phyloP scores from a whole-genome alignment of 2,888 invertebrate species.

The Cacoxenus indagator region DNA sequence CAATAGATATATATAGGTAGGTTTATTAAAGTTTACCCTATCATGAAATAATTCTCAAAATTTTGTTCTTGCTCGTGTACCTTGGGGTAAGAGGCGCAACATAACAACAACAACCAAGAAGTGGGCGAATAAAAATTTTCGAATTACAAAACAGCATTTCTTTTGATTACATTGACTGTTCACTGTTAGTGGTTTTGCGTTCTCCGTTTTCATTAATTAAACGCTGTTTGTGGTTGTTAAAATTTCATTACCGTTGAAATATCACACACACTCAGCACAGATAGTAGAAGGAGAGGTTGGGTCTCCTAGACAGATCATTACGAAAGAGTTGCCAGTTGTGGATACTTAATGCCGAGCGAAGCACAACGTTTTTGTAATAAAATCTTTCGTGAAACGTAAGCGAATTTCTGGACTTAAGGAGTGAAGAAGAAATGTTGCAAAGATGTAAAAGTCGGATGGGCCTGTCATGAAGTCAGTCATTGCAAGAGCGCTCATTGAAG shows the following conservation, averaged over 20 bases:
- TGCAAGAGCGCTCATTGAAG: background rate
- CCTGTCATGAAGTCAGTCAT: conserved; percentile 47
- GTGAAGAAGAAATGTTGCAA: background rate
- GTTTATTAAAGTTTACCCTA: too few relatives aligned
- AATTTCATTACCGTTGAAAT: conserved; percentile 24
- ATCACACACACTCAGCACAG: background rate
- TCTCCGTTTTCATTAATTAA: conserved; percentile 15
- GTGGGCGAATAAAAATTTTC: too few relatives aligned
- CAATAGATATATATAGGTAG: too few relatives aligned
- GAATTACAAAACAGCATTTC: background rate
- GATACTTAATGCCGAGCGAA: conserved; percentile 22
- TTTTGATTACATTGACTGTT: background rate
- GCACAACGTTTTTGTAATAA: conserved; percentile 54
- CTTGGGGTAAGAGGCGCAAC: too few relatives aligned
- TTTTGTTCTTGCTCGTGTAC: too few relatives aligned
- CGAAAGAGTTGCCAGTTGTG: conserved; percentile 20
- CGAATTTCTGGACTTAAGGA: background rate
- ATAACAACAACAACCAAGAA: too few relatives aligned
- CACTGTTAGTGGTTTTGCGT: background rate
- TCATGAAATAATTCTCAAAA: too few relatives aligned
- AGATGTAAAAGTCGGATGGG: conserved; percentile 26
- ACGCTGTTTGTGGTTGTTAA: conserved; percentile 24
- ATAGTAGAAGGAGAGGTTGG: background rate
- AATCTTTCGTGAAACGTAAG: conserved; percentile 42
- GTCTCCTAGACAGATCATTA: conserved; percentile 19